phyloP scores from a whole-genome alignment of 2,113 vertebrate species.

The Himantopus leucocephalus region DNA sequence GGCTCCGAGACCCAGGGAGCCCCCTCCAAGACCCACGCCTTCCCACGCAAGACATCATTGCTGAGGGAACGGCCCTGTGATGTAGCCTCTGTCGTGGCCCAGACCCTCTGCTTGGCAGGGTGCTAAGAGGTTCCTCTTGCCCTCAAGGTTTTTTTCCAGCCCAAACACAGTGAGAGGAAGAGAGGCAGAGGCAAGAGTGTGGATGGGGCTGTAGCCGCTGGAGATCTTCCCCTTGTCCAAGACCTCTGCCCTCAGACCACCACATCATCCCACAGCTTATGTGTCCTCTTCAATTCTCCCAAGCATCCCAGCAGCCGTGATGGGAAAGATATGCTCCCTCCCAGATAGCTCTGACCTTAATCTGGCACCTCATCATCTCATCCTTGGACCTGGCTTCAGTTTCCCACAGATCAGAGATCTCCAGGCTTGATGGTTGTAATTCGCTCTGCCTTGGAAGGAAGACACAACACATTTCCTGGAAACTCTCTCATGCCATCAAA shows the following conservation, averaged over 20 bases:
- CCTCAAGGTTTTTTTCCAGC: neutral
- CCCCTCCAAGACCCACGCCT: neutral
- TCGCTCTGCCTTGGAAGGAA: neutral
- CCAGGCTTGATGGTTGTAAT: neutral
- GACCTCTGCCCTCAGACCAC: neutral
- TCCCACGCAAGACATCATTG: neutral
- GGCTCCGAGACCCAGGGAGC: neutral
- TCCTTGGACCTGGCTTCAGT: neutral
- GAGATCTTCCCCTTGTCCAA: neutral
- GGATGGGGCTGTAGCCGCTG: neutral
- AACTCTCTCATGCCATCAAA: neutral
- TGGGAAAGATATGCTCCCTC: neutral
- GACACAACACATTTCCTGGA: neutral
- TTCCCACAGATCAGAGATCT: conserved; percentile 5
- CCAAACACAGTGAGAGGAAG: neutral
- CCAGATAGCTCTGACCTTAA: neutral
- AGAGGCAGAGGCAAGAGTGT: neutral
- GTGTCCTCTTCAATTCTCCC: neutral
- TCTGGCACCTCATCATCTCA: conserved; percentile 1
- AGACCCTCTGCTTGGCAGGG: neutral
- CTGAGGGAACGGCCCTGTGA: neutral
- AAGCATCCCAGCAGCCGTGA: neutral
- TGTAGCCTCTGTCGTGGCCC: neutral
- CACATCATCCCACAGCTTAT: neutral
- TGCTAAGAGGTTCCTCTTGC: neutral